phyloP scores from a whole-genome alignment of 2,797 vertebrate species.

The Amniataba percoides region DNA sequence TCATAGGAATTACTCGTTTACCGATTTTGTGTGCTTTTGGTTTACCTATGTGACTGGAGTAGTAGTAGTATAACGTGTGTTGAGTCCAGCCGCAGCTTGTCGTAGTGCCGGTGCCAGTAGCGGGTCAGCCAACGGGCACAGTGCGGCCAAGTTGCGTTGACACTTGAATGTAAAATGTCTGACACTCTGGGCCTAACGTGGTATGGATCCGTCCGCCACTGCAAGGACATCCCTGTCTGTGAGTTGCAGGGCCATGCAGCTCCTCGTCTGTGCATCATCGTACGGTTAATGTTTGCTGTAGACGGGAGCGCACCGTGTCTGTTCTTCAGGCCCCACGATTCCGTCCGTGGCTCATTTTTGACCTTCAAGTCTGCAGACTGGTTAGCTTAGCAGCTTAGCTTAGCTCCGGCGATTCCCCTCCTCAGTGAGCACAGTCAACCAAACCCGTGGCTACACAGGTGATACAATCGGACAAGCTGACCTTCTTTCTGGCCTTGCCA shows the following conservation, averaged over 20 bases:
- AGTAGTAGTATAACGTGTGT: accelerated
- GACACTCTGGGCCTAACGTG: constrained; percentile 57
- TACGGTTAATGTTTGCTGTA: too few species aligned
- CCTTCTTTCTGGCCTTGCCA: accelerated
- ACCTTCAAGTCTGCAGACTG: constrained; percentile 74
- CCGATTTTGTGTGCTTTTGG: accelerated
- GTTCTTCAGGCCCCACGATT: constrained; percentile 6
- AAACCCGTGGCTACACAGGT: not conserved
- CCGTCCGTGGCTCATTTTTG: constrained; percentile 59
- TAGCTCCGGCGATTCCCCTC: constrained; percentile 11
- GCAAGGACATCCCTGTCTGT: constrained; percentile 18
- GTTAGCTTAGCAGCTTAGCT: constrained; percentile 72
- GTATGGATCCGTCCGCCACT: not conserved
- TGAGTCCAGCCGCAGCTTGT: not conserved
- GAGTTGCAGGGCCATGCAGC: not conserved
- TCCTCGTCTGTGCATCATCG: not conserved
- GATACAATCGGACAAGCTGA: not conserved
- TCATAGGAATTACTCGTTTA: not conserved
- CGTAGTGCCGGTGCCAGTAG: not conserved
- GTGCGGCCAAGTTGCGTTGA: constrained; percentile 15
- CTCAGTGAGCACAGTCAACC: not conserved
- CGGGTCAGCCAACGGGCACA: constrained; percentile 2
- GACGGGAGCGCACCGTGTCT: not conserved
- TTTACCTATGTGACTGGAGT: accelerated
- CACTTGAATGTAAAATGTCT: constrained; percentile 68